phyloP scores from a whole-genome alignment of 2,113 vertebrate genomes.

The Myotis yumanensis region DNA sequence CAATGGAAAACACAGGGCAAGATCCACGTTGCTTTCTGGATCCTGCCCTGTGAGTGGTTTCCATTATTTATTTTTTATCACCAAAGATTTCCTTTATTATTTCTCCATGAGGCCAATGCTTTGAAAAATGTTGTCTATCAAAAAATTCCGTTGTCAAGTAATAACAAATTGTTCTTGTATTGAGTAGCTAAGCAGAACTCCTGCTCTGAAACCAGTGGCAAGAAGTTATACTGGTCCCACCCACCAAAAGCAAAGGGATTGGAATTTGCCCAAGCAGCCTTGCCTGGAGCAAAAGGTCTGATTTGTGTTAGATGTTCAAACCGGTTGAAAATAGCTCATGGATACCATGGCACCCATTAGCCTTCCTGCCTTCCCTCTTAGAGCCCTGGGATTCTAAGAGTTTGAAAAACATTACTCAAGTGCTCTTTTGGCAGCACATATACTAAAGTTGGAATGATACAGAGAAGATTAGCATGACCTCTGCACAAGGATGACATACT shows the following conservation, averaged over 20 bases:
- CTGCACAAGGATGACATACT: neutral
- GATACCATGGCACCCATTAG: neutral
- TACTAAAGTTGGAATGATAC: neutral
- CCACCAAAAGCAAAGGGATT: neutral
- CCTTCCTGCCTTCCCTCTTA: neutral
- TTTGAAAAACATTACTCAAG: neutral
- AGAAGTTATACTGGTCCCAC: neutral
- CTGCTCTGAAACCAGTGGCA: neutral
- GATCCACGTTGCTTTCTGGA: neutral
- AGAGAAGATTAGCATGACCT: neutral
- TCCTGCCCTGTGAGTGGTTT: neutral
- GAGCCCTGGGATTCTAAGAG: neutral
- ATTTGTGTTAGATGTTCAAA: neutral
- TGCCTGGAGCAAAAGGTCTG: neutral
- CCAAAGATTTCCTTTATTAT: neutral
- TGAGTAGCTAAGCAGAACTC: neutral
- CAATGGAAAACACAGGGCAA: neutral
- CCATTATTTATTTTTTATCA: neutral
- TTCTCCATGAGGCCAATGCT: neutral
- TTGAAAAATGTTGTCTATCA: slow-evolving; percentile 29
- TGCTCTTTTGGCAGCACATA: neutral
- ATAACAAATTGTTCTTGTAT: neutral
- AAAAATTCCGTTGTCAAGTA: neutral
- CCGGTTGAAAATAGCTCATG: neutral
- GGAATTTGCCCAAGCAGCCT: neutral